Base-by-base conservation (phyloP, 2,113 vertebrate genomes). In the Siphamia tubifer region DNA sequence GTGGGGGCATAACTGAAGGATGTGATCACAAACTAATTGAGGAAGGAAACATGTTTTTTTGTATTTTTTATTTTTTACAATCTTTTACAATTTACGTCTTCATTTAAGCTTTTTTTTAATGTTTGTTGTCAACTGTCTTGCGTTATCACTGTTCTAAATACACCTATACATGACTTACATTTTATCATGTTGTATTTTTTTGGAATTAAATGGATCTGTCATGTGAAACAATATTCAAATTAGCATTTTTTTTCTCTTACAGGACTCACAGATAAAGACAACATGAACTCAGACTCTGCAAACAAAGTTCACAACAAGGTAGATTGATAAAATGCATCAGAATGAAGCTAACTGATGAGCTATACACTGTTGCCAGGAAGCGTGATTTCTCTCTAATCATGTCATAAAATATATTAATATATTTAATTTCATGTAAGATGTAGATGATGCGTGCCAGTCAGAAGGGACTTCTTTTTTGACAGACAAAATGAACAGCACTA, bases 231-330 rank as follows among this genome's bases (percentile, higher is more conserved):
- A 10, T 11, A 2, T 27, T 47, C 3, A 34, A 4, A 56, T 57
- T 2, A 7, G 21, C 1, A 2, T 4, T 44, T 57, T 44, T 57
- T 72, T 81, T 31, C 68, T 89, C 28, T 58, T 21, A 64, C 81
- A 99, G 97, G 97, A 91, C 93, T 96, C 82, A 89, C 95, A 57
- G 96, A 99, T 89, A 99, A 96, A 89, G 96, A 98, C 62, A 91
- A 92, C 66, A 93, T 97, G 92, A 95, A 93, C 92, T 94, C 87
- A 39, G 92, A 87, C 76, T 89, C 91, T 62, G 74, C 94, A 84
- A 94, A 94, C 87, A 96, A 95, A 91, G 92, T 92, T 43, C 92
- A 91, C 82, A 94, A 75, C 87, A 97, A 98, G 95, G 95, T 98
- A 94, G 91, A 83, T 6, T 43, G 16, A 30, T 10, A 17, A 15